Evolutionary conservation across 1,140 invertebrate species (phyloP), one percentile per base, ranked within the genome.

Genomic region (Scylla paramamosain): DNA sequence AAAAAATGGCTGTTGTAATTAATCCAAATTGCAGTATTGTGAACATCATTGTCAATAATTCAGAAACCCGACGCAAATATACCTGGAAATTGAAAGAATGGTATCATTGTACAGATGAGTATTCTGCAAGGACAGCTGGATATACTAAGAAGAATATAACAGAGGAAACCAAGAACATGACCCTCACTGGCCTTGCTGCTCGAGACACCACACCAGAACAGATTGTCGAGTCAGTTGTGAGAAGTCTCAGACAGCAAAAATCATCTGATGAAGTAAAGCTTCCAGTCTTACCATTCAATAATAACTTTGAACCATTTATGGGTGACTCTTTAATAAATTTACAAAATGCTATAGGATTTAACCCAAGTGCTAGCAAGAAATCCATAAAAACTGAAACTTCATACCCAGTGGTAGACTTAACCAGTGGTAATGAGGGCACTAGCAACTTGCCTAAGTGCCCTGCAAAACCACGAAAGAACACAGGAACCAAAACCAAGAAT

Each of bases 71-170:
- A n/a, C 90, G 93, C 2, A 92, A 67, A 32, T 92, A 94, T 31
- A 77, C 82, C 4, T 96, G 95, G 95, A 94, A 92, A 86, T 83
- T 96, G 39, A 96, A 96, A 82, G 83, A 96, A 29, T 96, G 95
- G 95, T 90, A 59, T 48, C 95, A 96, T 31, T 16, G 82, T 4
- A 31, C 32, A 4, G 16, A 52, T n/a, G 31, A 7, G 20, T 87
- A 90, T 59, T 83, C 52, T 88, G 90, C 95, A 20, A 88, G 95
- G 29, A 96, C 95, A n/a, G 87, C 90, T 93, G 95, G 95, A 2
- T 95, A 96, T 59, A 67, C 86, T 39, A 94, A 92, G 59, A 88
- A 93, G 29, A 48, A 83, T 14, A 83, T 90, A 10, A 29, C 52
- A 6, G 87, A 91, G 52, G 95, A 95, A 91, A 93, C 92, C 10